phyloP scores from a whole-genome alignment of 2,113 vertebrate species.

The Plotosus lineatus region DNA sequence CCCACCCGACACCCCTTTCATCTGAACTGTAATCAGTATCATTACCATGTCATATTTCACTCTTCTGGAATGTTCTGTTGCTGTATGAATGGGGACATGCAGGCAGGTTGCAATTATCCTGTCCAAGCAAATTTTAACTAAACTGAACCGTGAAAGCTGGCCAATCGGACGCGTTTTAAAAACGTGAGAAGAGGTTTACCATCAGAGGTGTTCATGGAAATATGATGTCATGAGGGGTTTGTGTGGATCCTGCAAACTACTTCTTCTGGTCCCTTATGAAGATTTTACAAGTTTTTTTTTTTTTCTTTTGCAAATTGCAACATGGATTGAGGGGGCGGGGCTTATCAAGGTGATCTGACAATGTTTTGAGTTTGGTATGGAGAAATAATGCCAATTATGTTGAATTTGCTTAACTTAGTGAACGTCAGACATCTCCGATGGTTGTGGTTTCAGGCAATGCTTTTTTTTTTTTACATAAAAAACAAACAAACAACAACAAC shows the following conservation, averaged over 20 bases:
- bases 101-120: neutral
- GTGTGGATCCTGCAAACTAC: neutral
- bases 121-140: constrained; percentile 1
- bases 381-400: neutral
- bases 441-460: neutral
- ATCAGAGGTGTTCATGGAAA: neutral
- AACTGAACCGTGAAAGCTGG: neutral
- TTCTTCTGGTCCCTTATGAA: too few species aligned
- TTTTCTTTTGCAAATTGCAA: too few species aligned
- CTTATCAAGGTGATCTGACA: neutral
- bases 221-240: neutral
- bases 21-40: constrained; percentile 17
- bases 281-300: too few species aligned
- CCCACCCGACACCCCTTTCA: constrained; percentile 24
- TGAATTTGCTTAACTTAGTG: neutral
- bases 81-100: neutral
- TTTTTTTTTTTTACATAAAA: neutral
- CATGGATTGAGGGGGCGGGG: too few species aligned
- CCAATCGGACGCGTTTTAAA: neutral
- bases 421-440: neutral
- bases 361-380: neutral
- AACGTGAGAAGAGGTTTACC: neutral
- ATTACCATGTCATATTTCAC: constrained; percentile 41
- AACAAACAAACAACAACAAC: too few species aligned
- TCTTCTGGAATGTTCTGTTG: constrained; percentile 8